Evolutionary conservation across 2,888 invertebrate genomes (phyloP).

Genomic region (Spodoptera exigua): DNA sequence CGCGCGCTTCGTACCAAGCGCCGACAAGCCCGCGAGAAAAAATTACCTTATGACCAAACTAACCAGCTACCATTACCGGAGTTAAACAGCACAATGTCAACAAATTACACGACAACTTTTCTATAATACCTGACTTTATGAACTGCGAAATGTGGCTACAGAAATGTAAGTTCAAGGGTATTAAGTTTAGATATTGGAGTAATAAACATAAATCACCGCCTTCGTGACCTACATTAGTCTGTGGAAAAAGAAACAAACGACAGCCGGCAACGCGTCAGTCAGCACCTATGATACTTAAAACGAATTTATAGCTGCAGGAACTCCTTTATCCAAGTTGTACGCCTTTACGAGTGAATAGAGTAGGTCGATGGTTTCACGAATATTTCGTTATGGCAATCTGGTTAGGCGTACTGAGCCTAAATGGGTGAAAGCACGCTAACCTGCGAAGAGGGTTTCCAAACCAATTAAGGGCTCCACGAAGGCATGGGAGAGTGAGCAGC

Average conservation of each 20-base stretch:
- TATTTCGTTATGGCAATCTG: conserved; percentile 86
- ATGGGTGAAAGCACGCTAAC: conserved; percentile 83
- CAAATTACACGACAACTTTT: conserved; percentile 71
- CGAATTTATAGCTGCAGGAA: conserved; percentile 71
- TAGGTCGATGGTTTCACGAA: conserved; percentile 82
- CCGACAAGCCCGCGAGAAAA: conserved; percentile 79
- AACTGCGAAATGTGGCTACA: conserved; percentile 65
- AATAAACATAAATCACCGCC: conserved; percentile 62
- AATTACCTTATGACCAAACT: conserved; percentile 83
- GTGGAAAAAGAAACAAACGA: conserved; percentile 68
- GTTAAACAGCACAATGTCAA: conserved; percentile 61
- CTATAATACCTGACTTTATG: conserved; percentile 69
- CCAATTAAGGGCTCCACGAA: conserved; percentile 88
- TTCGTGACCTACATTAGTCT: conserved; percentile 69
- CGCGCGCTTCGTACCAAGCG: conserved; percentile 81
- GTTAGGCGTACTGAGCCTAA: conserved; percentile 85
- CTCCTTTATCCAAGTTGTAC: conserved; percentile 71
- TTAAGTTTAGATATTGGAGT: conserved; percentile 47
- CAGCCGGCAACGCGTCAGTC: conserved; percentile 69
- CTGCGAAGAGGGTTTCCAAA: conserved; percentile 87
- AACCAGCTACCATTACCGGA: conserved; percentile 70
- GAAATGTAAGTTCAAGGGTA: conserved; percentile 64
- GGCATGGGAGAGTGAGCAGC: conserved; percentile 85
- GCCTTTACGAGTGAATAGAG: conserved; percentile 68
- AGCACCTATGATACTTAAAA: conserved; percentile 76